Base-by-base conservation (phyloP, 2,888 invertebrate species). In the Andrena haemorrhoa region DNA sequence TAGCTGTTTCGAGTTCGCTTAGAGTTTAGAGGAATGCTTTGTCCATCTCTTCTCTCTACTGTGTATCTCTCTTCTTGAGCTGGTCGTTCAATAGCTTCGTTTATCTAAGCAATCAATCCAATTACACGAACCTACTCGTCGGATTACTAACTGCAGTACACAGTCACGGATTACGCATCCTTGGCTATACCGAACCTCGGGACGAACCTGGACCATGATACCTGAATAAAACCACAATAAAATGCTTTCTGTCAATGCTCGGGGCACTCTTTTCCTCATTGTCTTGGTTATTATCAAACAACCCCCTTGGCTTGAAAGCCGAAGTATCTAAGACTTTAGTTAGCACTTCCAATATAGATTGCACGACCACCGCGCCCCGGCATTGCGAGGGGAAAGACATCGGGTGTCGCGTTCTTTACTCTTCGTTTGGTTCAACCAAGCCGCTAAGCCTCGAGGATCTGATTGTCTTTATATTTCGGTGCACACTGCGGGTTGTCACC, bases 301-400 rank as follows among this genome's bases (percentile, higher is more conserved):
- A 31, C 63, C 70, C 60, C 75, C 64, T 77, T 66, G 65, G 71
- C 69, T 51, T 70, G 71, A 75, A 75, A 74, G 68, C 56, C 53
- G 56, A 82, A 81, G 81, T 85, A 84, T 81, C 76, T 85, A 85
- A 89, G 82, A 87, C 86, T 89, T 86, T 75, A 82, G 83, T 83
- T 88, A 84, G 82, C 81, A 80, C 74, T 83, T 84, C 79, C 83
- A 86, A 85, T 88, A 88, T 78, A 85, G 87, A 88, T 88, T 86
- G 87, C 74, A 69, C 69, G 76, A 73, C 69, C 58, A 76, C 56
- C 74, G 75, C 58, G 73, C 63, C 61, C 23, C 77, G 63, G 78
- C 69, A 60, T 75, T 47, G 41, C 31, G n/a, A 61, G 60, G 69
- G 60, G 23, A 68, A 72, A 47, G 71, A 74, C 35, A 41, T 53